These are phyloP conservation scores for Prochilodus magdalenae DNA, from an alignment of 2,113 vertebrate species.

Conservation along the genomic window DNA sequence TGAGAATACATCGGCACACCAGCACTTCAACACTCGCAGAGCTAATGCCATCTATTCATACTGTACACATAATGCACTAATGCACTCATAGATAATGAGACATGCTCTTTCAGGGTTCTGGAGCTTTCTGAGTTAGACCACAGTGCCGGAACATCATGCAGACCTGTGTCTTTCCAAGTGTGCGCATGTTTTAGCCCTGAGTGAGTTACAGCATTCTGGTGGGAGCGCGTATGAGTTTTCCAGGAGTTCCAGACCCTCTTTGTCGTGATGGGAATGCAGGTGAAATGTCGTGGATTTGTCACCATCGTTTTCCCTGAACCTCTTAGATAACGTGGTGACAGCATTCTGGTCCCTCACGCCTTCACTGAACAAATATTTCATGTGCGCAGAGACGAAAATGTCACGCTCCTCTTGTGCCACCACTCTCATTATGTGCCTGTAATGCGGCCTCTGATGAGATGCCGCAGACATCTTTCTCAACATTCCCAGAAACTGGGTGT, in stretches of 20 bases:
- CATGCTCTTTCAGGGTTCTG: no score
- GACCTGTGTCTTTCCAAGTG: neutral
- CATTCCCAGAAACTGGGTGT: conserved; percentile 24
- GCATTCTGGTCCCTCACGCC: neutral
- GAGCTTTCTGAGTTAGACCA: neutral
- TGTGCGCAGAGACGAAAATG: conserved; percentile 40
- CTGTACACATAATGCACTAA: neutral
- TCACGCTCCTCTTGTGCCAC: conserved; percentile 14
- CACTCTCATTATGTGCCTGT: conserved; percentile 30
- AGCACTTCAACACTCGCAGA: neutral
- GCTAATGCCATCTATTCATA: neutral
- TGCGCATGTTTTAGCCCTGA: neutral
- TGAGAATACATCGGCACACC: neutral
- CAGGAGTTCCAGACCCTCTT: neutral
- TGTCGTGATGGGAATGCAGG: neutral
- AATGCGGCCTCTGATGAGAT: conserved; percentile 39
- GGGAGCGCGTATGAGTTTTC: conserved; percentile 25
- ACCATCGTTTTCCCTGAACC: neutral
- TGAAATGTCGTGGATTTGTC: conserved; percentile 22
- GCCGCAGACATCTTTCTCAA: conserved; percentile 32
- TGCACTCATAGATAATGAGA: conserved; percentile 2
- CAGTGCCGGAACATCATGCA: neutral
- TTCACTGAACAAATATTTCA: conserved; percentile 40
- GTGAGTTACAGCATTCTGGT: neutral
- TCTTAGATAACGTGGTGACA: conserved; percentile 6